Base-by-base conservation (phyloP, 2,888 invertebrate species). In the Scrobipalpa costella region DNA sequence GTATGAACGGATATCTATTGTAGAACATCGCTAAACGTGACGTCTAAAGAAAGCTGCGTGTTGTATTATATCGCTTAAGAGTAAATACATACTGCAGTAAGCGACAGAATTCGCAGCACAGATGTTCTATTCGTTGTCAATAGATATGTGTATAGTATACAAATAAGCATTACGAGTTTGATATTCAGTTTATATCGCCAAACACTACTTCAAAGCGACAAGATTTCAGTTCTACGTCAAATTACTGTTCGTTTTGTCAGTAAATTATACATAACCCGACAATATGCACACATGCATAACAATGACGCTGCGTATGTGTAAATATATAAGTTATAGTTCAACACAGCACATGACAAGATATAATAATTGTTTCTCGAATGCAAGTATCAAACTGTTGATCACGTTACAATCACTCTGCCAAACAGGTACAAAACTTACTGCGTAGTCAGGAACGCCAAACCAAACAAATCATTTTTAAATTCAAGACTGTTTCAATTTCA, bases 201-300 rank as follows among this genome's bases (percentile, higher is more conserved):
- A 88, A 82, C 74, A 76, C 89, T 90, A 90, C 89, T 76, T 69
- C 66, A 88, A 60, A 89, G 88, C 88, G 74, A 77, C 75, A 82
- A 76, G 70, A 64, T 55, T 77, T 73, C 73, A 75, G 73, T 78
- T 70, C 70, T 71, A 75, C 84, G 84, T 75, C 78, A 78, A 74
- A 79, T 75, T 73, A 76, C 73, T 70, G 69, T 73, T 74, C 71
- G 70, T 36, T 38, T 59, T 17, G 52, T 65, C 58, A 63, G 58
- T 63, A 74, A 50, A 19, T 50, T 21, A 77, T 78, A 79, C 75
- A 76, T 77, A 70, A 79, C 69, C 76, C 73, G 71, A 73, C 76
- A 73, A 81, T 79, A 82, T 77, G 79, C 81, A 77, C 75, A 76
- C 86, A 87, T 87, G 86, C 86, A 86, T 75, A 78, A 81, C 81